Percentiles rank a stretch among this genome's conserved stretches.
phyloP scores from a whole-genome alignment of 2,113 vertebrate species.

The Tupaia tana region DNA sequence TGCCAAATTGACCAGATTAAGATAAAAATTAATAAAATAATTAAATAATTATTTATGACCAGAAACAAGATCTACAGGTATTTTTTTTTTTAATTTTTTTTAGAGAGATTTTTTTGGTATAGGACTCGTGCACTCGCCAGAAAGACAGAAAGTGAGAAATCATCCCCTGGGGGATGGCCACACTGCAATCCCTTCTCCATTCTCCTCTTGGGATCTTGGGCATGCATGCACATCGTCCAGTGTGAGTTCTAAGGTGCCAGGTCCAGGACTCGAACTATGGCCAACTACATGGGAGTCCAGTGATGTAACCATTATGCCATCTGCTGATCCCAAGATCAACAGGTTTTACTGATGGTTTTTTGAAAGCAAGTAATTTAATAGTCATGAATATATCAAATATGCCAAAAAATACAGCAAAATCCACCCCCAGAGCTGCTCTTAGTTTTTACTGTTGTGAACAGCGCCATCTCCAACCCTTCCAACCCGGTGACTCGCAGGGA shows the following conservation, averaged over 20 bases:
- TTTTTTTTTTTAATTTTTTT: not conserved
- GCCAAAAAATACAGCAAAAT: not conserved
- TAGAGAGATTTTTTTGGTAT: too few species aligned
- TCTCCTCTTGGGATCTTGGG: too few species aligned
- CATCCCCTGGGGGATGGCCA: too few species aligned
- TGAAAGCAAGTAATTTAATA: not conserved
- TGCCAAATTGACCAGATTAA: not conserved
- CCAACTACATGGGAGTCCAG: too few species aligned
- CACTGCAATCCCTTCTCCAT: too few species aligned
- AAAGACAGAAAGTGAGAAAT: too few species aligned
- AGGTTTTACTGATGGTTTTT: not conserved
- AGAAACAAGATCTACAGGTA: not conserved
- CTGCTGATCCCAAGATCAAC: not conserved
- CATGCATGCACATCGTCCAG: too few species aligned
- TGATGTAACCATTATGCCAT: too few species aligned
- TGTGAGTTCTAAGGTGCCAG: too few species aligned
- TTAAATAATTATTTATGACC: slow-evolving; percentile 19
- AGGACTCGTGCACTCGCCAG: too few species aligned
- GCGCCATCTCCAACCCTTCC: not conserved
- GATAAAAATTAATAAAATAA: slow-evolving; percentile 9
- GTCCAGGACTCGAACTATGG: too few species aligned
- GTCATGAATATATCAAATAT: not conserved
- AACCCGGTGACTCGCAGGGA: not conserved
- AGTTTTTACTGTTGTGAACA: slow-evolving; percentile 41
- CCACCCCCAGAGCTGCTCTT: not conserved